Conservation (phyloP, 1,140 invertebrate genomes). For the Dryas iulia region DNA sequence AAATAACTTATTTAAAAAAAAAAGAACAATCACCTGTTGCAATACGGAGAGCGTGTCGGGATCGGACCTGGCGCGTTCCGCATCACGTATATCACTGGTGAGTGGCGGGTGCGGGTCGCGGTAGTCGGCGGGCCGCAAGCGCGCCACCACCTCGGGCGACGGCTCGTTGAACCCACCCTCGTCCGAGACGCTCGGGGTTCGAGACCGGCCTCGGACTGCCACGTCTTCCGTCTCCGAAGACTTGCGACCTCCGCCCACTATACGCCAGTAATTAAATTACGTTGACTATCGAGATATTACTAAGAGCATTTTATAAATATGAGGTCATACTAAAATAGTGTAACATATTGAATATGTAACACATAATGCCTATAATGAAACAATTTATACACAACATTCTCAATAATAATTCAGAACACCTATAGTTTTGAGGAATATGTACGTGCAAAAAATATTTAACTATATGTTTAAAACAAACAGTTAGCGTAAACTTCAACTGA, state of each 20-base stretch:
- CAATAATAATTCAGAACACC: too few species aligned
- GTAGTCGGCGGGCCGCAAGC: constrained; percentile 78
- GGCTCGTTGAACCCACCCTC: constrained; percentile 85
- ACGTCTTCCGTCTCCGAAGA: constrained; percentile 62
- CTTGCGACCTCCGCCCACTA: constrained; percentile 69
- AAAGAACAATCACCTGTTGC: constrained; percentile 58
- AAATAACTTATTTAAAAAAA: too few species aligned
- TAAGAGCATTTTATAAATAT: neutral
- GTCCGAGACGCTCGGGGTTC: constrained; percentile 82
- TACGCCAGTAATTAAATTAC: neutral
- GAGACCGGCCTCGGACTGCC: constrained; percentile 54
- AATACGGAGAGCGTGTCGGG: constrained; percentile 70
- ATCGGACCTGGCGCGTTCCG: constrained; percentile 71
- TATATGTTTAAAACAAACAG: neutral
- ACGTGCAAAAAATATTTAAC: neutral
- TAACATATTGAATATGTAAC: neutral
- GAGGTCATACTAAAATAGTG: neutral
- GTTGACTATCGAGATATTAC: too few species aligned
- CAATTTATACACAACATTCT: neutral
- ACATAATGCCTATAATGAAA: neutral
- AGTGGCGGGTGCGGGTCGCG: constrained; percentile 55
- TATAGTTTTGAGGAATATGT: neutral
- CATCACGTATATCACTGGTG: constrained; percentile 58
- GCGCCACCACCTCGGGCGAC: constrained; percentile 83
- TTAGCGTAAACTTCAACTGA: constrained; percentile 1